Percentiles rank a stretch among this genome's conserved stretches.
These are phyloP conservation scores for Pyrgus malvae DNA, from an alignment of 2,888 invertebrate genomes.

Conservation along the genomic window DNA sequence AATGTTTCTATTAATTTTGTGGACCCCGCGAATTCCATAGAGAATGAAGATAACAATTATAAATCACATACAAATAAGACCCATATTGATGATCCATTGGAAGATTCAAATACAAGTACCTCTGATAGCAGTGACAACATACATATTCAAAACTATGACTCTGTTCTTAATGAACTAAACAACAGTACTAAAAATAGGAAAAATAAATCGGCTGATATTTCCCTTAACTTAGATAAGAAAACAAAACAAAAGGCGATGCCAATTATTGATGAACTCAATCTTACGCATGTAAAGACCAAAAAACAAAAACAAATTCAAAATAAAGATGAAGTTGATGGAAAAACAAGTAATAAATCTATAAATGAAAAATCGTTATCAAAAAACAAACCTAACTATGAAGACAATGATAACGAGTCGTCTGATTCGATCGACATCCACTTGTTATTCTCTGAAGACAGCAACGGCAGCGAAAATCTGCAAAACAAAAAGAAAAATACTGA, in stretches of 20 bases:
- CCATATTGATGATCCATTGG: constrained; percentile 57
- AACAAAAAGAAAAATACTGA: constrained; percentile 35
- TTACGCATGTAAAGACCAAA: constrained; percentile 53
- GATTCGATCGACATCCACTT: constrained; percentile 64
- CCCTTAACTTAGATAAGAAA: constrained; percentile 58
- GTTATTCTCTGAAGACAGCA: constrained; percentile 67
- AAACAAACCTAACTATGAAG: constrained; percentile 22
- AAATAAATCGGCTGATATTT: constrained; percentile 48
- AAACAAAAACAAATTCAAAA: constrained; percentile 33
- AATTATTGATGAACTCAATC: constrained; percentile 63
- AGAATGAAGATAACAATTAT: constrained; percentile 43
- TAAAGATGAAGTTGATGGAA: constrained; percentile 20
- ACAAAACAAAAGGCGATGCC: constrained; percentile 48
- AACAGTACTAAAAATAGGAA: constrained; percentile 42
- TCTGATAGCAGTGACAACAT: constrained; percentile 61
- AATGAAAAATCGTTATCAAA: constrained; percentile 4
- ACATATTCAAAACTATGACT: constrained; percentile 67
- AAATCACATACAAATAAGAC: constrained; percentile 46
- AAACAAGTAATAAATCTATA: not conserved
- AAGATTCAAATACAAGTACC: constrained; percentile 42
- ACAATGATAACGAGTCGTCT: constrained; percentile 47
- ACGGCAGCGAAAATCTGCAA: constrained; percentile 45
- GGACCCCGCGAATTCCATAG: constrained; percentile 39
- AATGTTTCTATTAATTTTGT: constrained; percentile 53
- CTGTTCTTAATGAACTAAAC: constrained; percentile 56